phyloP scores from a whole-genome alignment of 2,113 vertebrate species.

The Theropithecus gelada region DNA sequence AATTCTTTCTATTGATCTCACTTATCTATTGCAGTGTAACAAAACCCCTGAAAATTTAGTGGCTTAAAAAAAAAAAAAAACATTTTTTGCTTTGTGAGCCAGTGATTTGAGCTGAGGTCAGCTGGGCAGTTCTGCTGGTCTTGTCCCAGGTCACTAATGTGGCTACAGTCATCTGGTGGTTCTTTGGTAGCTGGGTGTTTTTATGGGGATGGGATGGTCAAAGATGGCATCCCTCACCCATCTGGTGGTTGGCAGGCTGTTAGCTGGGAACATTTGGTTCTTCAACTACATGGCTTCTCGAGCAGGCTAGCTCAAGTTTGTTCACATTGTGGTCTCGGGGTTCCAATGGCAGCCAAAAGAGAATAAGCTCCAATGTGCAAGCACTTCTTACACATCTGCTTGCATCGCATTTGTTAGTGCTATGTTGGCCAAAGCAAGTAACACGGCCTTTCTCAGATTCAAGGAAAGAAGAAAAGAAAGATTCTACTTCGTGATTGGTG shows the following conservation, averaged over 20 bases:
- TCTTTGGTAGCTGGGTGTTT: not conserved
- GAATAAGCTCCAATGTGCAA: not conserved
- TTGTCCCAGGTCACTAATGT: not conserved
- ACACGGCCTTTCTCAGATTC: not conserved
- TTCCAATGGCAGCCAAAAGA: not conserved
- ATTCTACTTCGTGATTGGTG: not conserved
- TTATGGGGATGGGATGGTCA: not conserved
- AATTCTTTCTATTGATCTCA: not conserved
- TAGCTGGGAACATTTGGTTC: not conserved
- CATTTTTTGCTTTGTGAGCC: not conserved
- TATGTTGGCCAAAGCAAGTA: not conserved
- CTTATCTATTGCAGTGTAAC: not conserved
- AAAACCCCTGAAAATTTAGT: not conserved
- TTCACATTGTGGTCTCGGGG: not conserved
- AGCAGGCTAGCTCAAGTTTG: not conserved
- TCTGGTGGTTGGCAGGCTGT: not conserved
- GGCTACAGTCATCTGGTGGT: fast-evolving
- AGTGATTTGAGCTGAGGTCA: not conserved
- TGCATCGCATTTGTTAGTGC: not conserved
- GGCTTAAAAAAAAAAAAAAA: not conserved
- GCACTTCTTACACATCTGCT: fast-evolving
- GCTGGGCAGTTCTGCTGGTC: not conserved
- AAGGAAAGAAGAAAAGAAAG: not conserved
- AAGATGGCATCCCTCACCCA: not conserved
- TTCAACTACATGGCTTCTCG: not conserved